Conservation (phyloP, 2,888 invertebrate genomes). For the Tetropium fuscum region DNA sequence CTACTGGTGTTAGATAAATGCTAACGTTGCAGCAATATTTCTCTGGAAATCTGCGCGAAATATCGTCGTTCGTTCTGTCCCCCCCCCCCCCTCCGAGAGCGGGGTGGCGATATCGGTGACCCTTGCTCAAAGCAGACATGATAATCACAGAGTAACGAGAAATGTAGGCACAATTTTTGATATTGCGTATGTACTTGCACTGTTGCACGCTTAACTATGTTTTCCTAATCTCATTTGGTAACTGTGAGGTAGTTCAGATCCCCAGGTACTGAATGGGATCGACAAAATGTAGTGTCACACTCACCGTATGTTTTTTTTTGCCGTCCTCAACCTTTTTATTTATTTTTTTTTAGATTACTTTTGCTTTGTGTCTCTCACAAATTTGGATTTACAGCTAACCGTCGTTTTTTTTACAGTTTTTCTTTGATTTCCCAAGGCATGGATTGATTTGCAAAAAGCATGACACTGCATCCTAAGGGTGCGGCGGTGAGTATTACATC, state of each 20-base stretch:
- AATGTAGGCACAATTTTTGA: no score
- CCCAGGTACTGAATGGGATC: conserved; percentile 92
- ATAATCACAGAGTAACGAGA: no score
- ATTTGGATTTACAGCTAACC: conserved; percentile 32
- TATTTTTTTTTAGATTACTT: conserved; percentile 17
- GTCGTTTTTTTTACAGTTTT: conserved; percentile 57
- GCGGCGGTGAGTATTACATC: conserved; percentile 98
- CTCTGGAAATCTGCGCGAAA: no score
- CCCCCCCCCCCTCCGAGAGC: no score
- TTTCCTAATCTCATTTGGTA: conserved; percentile 98
- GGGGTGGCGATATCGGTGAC: no score
- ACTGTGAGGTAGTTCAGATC: conserved; percentile 84
- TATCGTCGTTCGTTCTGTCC: no score
- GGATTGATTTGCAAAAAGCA: conserved; percentile 62
- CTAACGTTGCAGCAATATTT: no score
- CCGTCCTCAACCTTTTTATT: conserved; percentile 10
- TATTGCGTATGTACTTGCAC: no score
- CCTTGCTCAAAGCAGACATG: no score
- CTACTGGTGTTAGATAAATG: no score
- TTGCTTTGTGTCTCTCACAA: conserved; percentile 39
- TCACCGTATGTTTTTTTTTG: conserved; percentile 53
- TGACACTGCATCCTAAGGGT: conserved; percentile 67
- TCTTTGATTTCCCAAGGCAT: conserved; percentile 58
- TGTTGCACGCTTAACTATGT: conserved; percentile 66
- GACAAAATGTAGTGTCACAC: conserved; percentile 73